phyloP scores from a whole-genome alignment of 2,113 vertebrate species.

The Erpornis zantholeuca region DNA sequence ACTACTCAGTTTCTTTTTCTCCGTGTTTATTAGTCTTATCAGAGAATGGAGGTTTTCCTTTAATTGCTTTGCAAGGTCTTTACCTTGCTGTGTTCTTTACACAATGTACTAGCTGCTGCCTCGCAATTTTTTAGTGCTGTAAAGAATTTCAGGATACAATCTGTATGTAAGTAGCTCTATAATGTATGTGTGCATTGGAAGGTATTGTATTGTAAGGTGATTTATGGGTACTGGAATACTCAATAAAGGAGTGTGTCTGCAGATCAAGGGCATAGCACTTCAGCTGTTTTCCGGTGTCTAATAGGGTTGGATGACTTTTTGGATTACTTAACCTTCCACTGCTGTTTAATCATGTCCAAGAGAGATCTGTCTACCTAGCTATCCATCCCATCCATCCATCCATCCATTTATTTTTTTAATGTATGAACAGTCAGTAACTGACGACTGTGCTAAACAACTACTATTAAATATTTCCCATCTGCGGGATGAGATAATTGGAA shows the following conservation, averaged over 20 bases:
- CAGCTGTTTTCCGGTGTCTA: slow-evolving; percentile 1
- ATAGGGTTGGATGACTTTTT: slow-evolving; percentile 31
- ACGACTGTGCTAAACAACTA: background rate
- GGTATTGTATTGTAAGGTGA: slow-evolving; percentile 37
- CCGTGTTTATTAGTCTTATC: background rate
- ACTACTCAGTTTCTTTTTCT: background rate
- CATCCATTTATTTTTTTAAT: background rate
- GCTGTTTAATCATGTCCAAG: background rate
- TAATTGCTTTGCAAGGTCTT: slow-evolving; percentile 49
- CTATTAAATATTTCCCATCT: slow-evolving; percentile 14
- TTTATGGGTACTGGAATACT: slow-evolving; percentile 47
- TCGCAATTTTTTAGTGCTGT: slow-evolving; percentile 17
- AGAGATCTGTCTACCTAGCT: background rate
- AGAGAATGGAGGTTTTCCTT: background rate
- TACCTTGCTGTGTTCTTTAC: slow-evolving; percentile 17
- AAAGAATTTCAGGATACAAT: slow-evolving; percentile 48
- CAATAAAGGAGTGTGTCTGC: slow-evolving; percentile 18
- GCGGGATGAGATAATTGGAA: background rate
- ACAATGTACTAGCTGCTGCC: background rate
- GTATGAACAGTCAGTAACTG: background rate
- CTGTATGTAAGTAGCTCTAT: slow-evolving; percentile 40
- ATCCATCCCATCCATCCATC: background rate
- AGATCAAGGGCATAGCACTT: slow-evolving; percentile 37
- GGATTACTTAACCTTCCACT: slow-evolving; percentile 45
- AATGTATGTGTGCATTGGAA: slow-evolving; percentile 42